A percentile compares a stretch with the other conserved stretches of the same genome.
Evolutionary conservation across 35 echinoderm and acorn worm genomes (phyloP).

Genomic region (Apostichopus californicus): DNA sequence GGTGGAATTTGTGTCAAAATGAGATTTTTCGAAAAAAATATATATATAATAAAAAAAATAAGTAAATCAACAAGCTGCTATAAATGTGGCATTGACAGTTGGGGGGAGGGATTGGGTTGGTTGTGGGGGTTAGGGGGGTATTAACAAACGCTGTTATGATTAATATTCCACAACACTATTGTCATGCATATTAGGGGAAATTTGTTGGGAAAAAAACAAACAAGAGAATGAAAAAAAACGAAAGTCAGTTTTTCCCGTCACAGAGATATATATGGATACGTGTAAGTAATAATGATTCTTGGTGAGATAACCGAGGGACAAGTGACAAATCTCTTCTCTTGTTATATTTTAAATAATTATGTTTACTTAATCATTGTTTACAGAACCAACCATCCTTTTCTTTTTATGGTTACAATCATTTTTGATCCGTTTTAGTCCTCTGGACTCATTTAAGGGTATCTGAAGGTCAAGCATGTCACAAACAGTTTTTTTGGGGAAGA

Average conservation of each 20-base stretch:
- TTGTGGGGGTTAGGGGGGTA: neutral
- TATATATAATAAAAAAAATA: conserved; percentile 13
- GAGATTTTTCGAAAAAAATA: conserved; percentile 21
- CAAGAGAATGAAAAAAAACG: neutral
- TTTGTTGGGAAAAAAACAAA: conserved; percentile 52
- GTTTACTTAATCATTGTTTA: no score
- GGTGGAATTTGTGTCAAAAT: conserved; percentile 33
- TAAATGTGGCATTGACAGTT: neutral
- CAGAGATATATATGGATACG: neutral
- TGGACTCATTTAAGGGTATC: no score
- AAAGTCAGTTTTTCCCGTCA: neutral
- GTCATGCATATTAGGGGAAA: conserved; percentile 32
- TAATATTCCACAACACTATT: conserved; percentile 48
- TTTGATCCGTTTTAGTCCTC: no score
- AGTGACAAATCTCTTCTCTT: no score
- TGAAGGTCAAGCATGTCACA: no score
- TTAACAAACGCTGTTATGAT: conserved; percentile 33
- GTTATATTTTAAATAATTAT: no score
- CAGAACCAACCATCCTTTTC: no score
- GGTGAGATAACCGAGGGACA: no score
- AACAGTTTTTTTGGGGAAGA: no score
- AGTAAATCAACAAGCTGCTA: neutral
- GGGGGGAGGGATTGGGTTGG: neutral
- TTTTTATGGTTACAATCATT: no score
- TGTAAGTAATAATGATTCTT: no score